These are phyloP conservation scores for Drosophila borborema DNA, from an alignment of 2,888 invertebrate genomes.

Conservation along the genomic window DNA sequence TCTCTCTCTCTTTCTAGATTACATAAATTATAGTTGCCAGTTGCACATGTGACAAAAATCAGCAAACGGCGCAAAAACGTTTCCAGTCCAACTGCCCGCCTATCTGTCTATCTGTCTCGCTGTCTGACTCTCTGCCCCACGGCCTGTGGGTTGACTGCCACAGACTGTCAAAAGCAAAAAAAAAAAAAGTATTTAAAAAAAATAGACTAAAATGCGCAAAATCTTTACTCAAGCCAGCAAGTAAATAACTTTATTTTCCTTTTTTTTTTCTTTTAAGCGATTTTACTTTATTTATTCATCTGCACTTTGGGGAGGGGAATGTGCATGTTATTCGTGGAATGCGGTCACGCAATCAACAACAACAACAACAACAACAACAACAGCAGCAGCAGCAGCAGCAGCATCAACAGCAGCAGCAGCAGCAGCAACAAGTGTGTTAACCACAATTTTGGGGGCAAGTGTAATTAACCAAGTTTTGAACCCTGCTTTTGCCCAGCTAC, in stretches of 20 bases:
- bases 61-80: slow-evolving; percentile 28
- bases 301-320: slow-evolving; percentile 21
- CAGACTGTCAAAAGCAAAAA: slow-evolving; percentile 16
- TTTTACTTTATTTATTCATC: slow-evolving; percentile 18
- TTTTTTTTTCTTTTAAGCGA: not conserved
- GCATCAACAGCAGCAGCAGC: slow-evolving; percentile 4
- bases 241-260: slow-evolving; percentile 57
- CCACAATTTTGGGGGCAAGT: slow-evolving; percentile 29
- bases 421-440: slow-evolving; percentile 20
- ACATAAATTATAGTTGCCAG: slow-evolving; percentile 64
- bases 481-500: slow-evolving; percentile 7
- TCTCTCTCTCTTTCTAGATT: slow-evolving; percentile 43
- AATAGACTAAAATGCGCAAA: slow-evolving; percentile 9
- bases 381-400: slow-evolving; percentile 4
- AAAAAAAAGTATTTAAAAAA: not conserved
- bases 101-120: not conserved
- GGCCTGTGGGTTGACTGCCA: slow-evolving; percentile 14
- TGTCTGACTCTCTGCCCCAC: not conserved
- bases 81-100: slow-evolving; percentile 16
- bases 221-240: slow-evolving; percentile 46
- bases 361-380: slow-evolving; percentile 22
- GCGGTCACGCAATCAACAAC: slow-evolving; percentile 47
- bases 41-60: slow-evolving; percentile 51
- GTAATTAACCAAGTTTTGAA: slow-evolving; percentile 19
- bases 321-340: slow-evolving; percentile 53